A percentile compares a stretch with the other conserved stretches of the same genome.
phyloP scores from a whole-genome alignment of 2,797 vertebrate species.

The Leptoclinus maculatus region DNA sequence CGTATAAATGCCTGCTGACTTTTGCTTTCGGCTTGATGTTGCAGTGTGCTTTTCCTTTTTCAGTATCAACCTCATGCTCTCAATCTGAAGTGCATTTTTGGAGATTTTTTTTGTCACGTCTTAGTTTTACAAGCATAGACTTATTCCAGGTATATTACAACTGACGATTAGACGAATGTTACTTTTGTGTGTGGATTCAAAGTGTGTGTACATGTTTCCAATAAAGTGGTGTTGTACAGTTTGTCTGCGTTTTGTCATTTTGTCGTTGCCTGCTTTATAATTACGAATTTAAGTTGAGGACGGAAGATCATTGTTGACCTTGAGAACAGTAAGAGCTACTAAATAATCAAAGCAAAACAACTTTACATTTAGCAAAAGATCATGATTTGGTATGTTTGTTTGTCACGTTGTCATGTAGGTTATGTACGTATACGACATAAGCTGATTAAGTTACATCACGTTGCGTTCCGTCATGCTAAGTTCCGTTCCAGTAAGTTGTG shows the following conservation, averaged over 20 bases:
- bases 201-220: conserved; percentile 49
- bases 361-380: too few relatives aligned
- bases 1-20: conserved; percentile 26
- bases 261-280: neutral
- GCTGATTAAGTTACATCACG: too few relatives aligned
- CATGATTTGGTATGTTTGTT: too few relatives aligned
- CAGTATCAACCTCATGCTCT: neutral
- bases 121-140: neutral
- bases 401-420: too few relatives aligned
- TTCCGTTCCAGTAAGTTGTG: too few relatives aligned
- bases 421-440: too few relatives aligned
- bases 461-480: too few relatives aligned
- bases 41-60: conserved; percentile 25
- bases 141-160: neutral
- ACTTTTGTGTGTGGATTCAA: conserved; percentile 25
- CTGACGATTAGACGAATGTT: conserved; percentile 30
- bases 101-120: neutral
- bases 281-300: neutral
- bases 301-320: too few relatives aligned
- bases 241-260: neutral
- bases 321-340: too few relatives aligned
- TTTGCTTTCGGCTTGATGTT: conserved; percentile 1
- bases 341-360: too few relatives aligned
- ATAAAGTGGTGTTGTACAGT: conserved; percentile 64
- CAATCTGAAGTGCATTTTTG: conserved; percentile 11